Percentiles rank a stretch among this genome's conserved stretches.
These are phyloP conservation scores for Hypomecis punctinalis DNA, from an alignment of 2,888 invertebrate species.

Conservation along the genomic window DNA sequence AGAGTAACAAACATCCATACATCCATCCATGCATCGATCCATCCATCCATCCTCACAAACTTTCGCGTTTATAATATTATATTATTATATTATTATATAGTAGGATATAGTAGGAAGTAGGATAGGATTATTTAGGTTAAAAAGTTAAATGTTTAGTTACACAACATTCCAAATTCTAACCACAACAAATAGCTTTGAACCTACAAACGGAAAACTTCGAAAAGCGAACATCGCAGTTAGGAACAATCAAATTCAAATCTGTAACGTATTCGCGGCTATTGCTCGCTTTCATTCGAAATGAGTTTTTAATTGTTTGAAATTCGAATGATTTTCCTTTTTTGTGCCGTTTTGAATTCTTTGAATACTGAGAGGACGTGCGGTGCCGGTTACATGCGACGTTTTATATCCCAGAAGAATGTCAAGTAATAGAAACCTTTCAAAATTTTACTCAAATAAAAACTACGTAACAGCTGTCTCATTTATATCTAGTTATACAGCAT, in stretches of 20 bases:
- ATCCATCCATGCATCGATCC: too few species aligned
- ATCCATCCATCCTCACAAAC: too few species aligned
- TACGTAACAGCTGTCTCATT: too few species aligned
- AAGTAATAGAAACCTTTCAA: too few species aligned
- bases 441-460: too few species aligned
- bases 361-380: conserved; percentile 45
- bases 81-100: too few species aligned
- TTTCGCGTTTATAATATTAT: too few species aligned
- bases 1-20: too few species aligned
- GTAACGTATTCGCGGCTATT: conserved; percentile 52
- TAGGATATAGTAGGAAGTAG: too few species aligned
- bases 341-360: conserved; percentile 63
- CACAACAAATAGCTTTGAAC: conserved; percentile 11
- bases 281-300: conserved; percentile 59
- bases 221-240: conserved; percentile 27
- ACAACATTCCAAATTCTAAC: conserved; percentile 6
- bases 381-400: conserved; percentile 45
- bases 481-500: too few species aligned
- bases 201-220: conserved; percentile 21
- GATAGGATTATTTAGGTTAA: too few species aligned
- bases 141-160: neutral
- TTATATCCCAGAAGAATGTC: too few species aligned
- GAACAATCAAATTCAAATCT: conserved; percentile 53
- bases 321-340: conserved; percentile 57
- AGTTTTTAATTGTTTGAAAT: conserved; percentile 73